Conservation (phyloP, 2,888 invertebrate genomes). For the Rapana venosa region DNA sequence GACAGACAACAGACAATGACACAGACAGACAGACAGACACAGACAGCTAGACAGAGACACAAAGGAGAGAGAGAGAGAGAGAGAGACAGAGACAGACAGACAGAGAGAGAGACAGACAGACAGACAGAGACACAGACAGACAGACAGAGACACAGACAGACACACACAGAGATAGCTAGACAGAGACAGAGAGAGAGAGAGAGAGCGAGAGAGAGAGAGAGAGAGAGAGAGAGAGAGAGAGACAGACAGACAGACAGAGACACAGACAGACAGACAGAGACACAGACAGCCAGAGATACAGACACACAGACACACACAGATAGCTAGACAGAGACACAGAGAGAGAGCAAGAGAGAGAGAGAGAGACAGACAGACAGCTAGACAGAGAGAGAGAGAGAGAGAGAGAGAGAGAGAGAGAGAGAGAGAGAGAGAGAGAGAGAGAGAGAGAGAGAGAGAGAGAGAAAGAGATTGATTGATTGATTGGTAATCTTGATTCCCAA, state of each 20-base stretch:
- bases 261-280: neutral
- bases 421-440: neutral
- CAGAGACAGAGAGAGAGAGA: neutral
- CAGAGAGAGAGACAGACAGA: neutral
- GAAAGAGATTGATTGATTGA: too few relatives aligned
- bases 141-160: neutral
- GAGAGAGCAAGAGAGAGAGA: neutral
- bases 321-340: neutral
- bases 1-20: neutral
- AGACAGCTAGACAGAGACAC: neutral
- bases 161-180: neutral
- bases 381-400: neutral
- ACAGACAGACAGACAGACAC: neutral
- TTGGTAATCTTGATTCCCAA: too few relatives aligned
- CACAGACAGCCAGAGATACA: neutral
- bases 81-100: neutral
- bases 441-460: neutral
- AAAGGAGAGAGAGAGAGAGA: conserved; percentile 3
- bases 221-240: neutral
- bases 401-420: neutral
- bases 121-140: neutral
- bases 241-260: neutral
- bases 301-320: neutral
- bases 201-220: neutral
- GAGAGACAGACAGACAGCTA: neutral